phyloP scores from a whole-genome alignment of 1,140 invertebrate species.

The Nasonia vitripennis region DNA sequence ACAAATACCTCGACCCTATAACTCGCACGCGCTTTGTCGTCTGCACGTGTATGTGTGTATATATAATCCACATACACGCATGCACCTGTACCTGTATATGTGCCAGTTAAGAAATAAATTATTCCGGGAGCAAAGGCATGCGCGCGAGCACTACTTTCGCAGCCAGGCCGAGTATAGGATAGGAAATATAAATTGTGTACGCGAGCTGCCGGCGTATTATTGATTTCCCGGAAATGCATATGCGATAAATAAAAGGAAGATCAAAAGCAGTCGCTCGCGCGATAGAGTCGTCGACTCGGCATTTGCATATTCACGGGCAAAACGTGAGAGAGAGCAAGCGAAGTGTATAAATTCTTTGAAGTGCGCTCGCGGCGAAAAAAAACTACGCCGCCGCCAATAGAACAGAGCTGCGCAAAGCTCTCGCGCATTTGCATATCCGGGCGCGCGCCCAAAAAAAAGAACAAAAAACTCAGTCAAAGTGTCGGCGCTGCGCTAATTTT shows the following conservation, averaged over 20 bases:
- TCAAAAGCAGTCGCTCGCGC: slow-evolving; percentile 22
- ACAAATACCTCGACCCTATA: slow-evolving; percentile 40
- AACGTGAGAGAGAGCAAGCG: background rate
- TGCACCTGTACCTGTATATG: background rate
- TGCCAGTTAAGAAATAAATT: slow-evolving; percentile 43
- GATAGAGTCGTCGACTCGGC: slow-evolving; percentile 9
- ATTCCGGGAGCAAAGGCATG: slow-evolving; percentile 20
- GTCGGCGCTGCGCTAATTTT: background rate
- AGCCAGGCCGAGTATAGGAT: background rate
- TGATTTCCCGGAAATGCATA: slow-evolving; percentile 21
- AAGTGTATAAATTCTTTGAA: slow-evolving; percentile 38
- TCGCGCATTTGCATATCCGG: slow-evolving; percentile 21
- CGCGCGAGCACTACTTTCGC: background rate
- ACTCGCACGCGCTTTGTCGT: slow-evolving; percentile 1
- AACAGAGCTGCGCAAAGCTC: background rate
- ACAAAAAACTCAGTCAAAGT: background rate
- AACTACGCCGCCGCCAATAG: slow-evolving; percentile 38
- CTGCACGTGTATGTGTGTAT: too few relatives aligned
- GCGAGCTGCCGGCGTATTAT: background rate
- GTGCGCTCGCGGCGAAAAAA: slow-evolving; percentile 29
- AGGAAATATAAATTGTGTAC: slow-evolving; percentile 39
- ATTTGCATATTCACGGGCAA: slow-evolving; percentile 44
- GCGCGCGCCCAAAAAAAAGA: background rate
- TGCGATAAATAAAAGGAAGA: slow-evolving; percentile 30
- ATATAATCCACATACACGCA: too few relatives aligned